Percentiles rank a stretch among this genome's conserved stretches.
phyloP scores from a whole-genome alignment of 1,140 invertebrate species.

The Drosophila leontia region DNA sequence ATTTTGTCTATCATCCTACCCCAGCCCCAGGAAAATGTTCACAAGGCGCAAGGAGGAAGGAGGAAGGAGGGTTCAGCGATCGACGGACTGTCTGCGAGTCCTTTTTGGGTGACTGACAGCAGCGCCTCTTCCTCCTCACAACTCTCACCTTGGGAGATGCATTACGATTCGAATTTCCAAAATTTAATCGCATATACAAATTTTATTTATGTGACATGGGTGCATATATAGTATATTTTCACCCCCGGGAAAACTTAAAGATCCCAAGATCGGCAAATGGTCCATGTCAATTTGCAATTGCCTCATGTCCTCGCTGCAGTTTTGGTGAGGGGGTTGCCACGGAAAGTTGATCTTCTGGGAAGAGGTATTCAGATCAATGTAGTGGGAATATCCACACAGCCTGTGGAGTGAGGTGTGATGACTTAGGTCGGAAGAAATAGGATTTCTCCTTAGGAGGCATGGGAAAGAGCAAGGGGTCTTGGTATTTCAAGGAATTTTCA shows the following conservation, averaged over 20 bases:
- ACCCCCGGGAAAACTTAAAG: constrained; percentile 44
- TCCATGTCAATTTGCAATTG: constrained; percentile 66
- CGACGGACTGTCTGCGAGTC: constrained; percentile 46
- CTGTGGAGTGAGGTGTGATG: neutral
- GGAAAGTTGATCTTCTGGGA: constrained; percentile 54
- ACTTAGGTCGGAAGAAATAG: neutral
- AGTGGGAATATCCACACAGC: constrained; percentile 7
- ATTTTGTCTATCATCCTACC: constrained; percentile 80
- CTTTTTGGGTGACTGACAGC: constrained; percentile 60
- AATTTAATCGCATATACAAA: constrained; percentile 83
- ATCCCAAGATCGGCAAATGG: constrained; percentile 63
- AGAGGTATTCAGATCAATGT: constrained; percentile 37
- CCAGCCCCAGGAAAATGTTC: constrained; percentile 19
- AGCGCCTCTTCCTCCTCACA: constrained; percentile 38
- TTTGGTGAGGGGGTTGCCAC: constrained; percentile 32
- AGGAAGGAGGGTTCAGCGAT: constrained; percentile 46
- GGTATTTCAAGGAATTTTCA: neutral
- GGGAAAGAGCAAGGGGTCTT: constrained; percentile 5
- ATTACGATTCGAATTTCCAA: constrained; percentile 80
- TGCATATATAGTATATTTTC: constrained; percentile 32
- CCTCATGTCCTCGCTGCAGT: constrained; percentile 44
- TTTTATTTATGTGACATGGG: constrained; percentile 83
- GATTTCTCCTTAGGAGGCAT: neutral
- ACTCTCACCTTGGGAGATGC: constrained; percentile 52
- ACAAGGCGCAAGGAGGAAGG: constrained; percentile 28